phyloP scores from a whole-genome alignment of 2,888 invertebrate species.

The Rhogogaster chlorosoma region DNA sequence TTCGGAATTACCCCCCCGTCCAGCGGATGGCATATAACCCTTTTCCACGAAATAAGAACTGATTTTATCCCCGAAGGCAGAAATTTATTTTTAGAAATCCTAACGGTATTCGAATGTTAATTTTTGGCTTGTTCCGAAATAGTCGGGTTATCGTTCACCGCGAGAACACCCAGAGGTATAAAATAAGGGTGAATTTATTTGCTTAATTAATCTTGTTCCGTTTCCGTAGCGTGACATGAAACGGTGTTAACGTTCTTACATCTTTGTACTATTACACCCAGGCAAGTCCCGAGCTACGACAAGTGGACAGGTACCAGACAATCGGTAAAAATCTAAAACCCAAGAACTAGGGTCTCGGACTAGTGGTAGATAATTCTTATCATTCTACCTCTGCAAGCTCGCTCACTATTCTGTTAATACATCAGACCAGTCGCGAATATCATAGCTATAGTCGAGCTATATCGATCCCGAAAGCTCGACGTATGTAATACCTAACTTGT shows the following conservation, averaged over 20 bases:
- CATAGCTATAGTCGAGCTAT: background rate
- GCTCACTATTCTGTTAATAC: background rate
- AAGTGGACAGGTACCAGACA: background rate
- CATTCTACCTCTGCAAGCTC: background rate
- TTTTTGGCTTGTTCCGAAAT: background rate
- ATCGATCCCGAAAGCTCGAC: slow-evolving; percentile 33
- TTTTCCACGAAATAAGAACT: no score
- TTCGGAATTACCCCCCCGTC: background rate
- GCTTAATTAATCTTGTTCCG: background rate
- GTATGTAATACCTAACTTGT: slow-evolving; percentile 17
- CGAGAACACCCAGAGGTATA: background rate
- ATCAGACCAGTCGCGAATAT: background rate
- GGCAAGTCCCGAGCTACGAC: background rate
- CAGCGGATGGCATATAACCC: background rate
- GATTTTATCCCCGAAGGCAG: background rate
- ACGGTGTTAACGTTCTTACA: background rate
- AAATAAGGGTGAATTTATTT: background rate
- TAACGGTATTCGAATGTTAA: background rate
- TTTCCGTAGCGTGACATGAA: background rate
- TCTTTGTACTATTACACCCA: background rate
- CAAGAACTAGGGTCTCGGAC: background rate
- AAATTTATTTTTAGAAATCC: background rate
- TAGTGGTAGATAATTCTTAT: background rate
- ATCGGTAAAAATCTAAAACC: background rate
- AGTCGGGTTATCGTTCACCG: background rate